Evolutionary conservation across 2,888 invertebrate species (phyloP).

Genomic region (Nephrotoma flavescens): DNA sequence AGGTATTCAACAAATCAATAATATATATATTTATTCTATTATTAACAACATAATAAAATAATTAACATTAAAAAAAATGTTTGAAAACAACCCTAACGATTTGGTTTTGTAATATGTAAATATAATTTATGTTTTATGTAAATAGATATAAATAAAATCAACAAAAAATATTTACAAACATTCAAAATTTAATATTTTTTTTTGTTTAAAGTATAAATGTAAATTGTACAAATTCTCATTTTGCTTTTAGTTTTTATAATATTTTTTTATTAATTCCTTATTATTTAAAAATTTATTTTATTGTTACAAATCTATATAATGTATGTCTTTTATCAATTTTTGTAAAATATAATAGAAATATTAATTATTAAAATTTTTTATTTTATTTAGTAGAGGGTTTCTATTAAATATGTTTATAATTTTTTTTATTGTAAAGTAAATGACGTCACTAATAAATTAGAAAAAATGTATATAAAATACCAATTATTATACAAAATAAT

Average conservation of each 20-base stretch:
- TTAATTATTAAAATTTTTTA: not conserved
- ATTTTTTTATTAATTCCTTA: not conserved
- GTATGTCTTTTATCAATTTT: not conserved
- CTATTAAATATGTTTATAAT: not conserved
- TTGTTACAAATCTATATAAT: not conserved
- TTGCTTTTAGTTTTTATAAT: not conserved
- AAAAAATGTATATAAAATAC: not conserved
- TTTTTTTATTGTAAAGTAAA: not conserved
- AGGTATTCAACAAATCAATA: not conserved
- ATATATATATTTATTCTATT: not conserved
- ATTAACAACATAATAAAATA: not conserved
- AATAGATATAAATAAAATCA: not conserved
- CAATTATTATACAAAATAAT: not conserved
- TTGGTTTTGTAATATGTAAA: not conserved
- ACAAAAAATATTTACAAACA: not conserved
- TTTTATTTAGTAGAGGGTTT: not conserved
- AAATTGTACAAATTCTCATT: not conserved
- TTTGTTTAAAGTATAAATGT: not conserved
- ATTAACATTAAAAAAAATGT: not conserved
- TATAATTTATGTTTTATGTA: too few relatives aligned
- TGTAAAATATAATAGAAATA: not conserved
- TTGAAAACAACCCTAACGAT: not conserved
- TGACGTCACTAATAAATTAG: not conserved
- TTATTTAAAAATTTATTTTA: not conserved
- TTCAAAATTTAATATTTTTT: not conserved